Percentiles rank a stretch among this genome's conserved stretches.
phyloP scores from a whole-genome alignment of 2,797 vertebrate species.

The Apodemus agrarius region DNA sequence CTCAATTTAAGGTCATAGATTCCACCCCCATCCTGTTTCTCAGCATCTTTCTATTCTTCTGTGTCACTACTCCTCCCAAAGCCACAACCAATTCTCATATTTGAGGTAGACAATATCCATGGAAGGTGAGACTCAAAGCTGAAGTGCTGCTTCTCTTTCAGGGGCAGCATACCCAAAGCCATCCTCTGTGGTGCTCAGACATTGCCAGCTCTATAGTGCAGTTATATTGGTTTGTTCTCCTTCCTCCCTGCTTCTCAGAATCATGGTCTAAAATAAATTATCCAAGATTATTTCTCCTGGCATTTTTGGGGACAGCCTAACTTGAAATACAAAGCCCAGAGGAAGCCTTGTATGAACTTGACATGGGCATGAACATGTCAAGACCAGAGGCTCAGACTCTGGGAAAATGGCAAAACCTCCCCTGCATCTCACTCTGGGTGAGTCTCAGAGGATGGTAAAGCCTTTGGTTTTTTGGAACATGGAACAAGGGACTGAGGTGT shows the following conservation, averaged over 20 bases:
- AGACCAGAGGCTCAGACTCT: background rate
- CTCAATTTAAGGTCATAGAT: background rate
- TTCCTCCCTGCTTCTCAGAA: slow-evolving; percentile 6
- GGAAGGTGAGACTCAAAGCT: background rate
- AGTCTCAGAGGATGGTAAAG: background rate
- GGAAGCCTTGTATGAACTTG: background rate
- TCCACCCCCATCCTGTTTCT: no score
- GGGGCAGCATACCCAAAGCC: background rate
- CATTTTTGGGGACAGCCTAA: background rate
- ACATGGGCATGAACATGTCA: no score
- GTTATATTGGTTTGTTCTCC: background rate
- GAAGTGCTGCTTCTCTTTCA: background rate
- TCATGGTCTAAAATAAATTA: background rate
- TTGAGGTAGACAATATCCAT: background rate
- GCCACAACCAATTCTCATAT: background rate
- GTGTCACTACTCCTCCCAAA: background rate
- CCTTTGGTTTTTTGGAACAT: background rate
- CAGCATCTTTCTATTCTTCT: background rate
- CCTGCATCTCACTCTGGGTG: background rate
- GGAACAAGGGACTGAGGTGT: background rate
- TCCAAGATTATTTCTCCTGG: background rate
- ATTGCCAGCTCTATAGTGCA: background rate
- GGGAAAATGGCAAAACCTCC: background rate
- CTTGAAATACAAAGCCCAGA: background rate
- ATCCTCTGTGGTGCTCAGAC: background rate